Base-by-base conservation (phyloP, 1,140 invertebrate genomes). In the Plectus sambesii region DNA sequence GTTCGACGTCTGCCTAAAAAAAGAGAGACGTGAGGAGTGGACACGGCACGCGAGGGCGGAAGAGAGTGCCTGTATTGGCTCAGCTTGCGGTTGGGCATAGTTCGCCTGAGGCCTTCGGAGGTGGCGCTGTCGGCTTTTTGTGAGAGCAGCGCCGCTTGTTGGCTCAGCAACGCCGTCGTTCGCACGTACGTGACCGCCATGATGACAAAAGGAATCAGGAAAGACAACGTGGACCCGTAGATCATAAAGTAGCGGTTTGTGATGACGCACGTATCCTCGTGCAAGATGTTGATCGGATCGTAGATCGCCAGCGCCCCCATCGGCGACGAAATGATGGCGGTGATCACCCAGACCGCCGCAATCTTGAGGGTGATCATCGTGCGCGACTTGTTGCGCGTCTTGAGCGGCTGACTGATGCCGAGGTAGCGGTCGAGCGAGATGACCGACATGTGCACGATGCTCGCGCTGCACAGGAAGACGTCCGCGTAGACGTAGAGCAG, bases 391-490 rank as follows among this genome's bases (percentile, higher is more conserved):
- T 68, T 58, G 22, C 84, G 73, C 8, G 82, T 84, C 59, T 81
- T 82, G 53, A 94, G 71, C 1, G 88, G 88, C 70, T 86, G 85
- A 26, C 85, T 76, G 49, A 94, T 90, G 35, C 86, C 86, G 49
- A 90, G 70, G 71, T 89, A 94, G 60, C 88, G 79, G 51, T 87
- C 86, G 53, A 94, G 76, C 29, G 84, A 87, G 68, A 94, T 93
- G 72, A 87, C 88, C 68, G 87, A 89, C 86, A 94, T 92, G 77
- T 94, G 89, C 79, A 90, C 82, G 65, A 94, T 94, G 60, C 83
- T 87, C 5, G 85, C 82, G 0, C 85, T 87, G 66, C 88, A 93
- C 43, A 87, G 84, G 25, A 92, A 74, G n/a, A 93, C 87, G 70
- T 94, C 88, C 55, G 84, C 86, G 2, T 87, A 88, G 40, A 86